Evolutionary conservation across 1,140 invertebrate genomes (phyloP), one percentile per base, ranked within the genome.

Genomic region (Meloidogyne hapla): DNA sequence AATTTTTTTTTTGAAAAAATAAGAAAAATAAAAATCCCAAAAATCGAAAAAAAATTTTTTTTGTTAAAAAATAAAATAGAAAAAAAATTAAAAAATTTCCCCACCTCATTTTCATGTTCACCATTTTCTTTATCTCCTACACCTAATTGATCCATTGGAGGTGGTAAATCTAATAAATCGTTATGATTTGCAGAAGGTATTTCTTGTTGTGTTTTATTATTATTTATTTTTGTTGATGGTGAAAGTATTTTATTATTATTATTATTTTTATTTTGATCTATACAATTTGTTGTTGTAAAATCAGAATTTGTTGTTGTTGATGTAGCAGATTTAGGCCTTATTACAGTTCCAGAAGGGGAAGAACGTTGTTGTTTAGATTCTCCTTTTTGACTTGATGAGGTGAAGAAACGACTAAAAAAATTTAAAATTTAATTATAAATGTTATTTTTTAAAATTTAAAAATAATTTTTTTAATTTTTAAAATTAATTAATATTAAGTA

Each of bases 171-270:
- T 21, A 56, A 56, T 18, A 48, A 48, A 48, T 48, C 45, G 48
- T 56, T n/a, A 5, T 56, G n/a, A n/a, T n/a, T n/a, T 33, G 33
- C 4, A 33, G 33, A 33, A 33, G 33, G 9, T 8, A 8, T 18
- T 56, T 56, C 48, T 15, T 21, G 4, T 21, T 56, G 13, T 42
- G 9, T 18, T 45, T 45, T 15, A n/a, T 56, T 18, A n/a, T 56
- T 18, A n/a, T 56, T 56, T n/a, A 56, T n/a, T 56, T 56, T 56
- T 56, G 48, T 56, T n/a, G 48, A 56, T 8, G 48, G 48, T n/a
- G 48, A 56, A 56, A 56, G 48, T 15, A 56, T 56, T 56, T 56
- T 56, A 56, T 56, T 48, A 48, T 48, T 56, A 56, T 56, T 56
- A 15, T 45, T 45, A 45, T 42, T 42, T 5, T 42, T 42, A 42